These are phyloP conservation scores for Drosophila pseudoobscura DNA, from an alignment of 1,140 invertebrate species.

Conservation along the genomic window DNA sequence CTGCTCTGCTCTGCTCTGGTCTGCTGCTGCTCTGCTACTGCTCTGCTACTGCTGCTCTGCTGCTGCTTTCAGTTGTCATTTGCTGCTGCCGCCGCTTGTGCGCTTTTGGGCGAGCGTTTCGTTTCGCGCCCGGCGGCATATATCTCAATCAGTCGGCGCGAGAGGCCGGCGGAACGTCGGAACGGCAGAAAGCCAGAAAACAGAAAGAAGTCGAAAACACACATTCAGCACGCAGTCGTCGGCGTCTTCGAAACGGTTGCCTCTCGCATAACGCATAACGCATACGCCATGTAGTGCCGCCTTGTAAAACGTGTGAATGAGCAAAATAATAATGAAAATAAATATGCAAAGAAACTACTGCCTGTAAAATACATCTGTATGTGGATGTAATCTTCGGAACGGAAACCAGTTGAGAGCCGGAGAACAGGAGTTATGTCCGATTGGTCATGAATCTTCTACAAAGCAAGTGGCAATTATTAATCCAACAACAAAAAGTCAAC, in stretches of 20 bases:
- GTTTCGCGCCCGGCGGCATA: conserved; percentile 24
- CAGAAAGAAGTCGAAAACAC: conserved; percentile 19
- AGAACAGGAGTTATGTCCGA: too few species aligned
- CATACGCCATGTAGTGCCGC: conserved; percentile 65
- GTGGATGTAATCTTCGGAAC: neutral
- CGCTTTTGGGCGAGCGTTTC: conserved; percentile 39
- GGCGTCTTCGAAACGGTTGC: conserved; percentile 34
- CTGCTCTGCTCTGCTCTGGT: conserved; percentile 19
- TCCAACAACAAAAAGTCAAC: conserved; percentile 5
- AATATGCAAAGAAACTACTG: conserved; percentile 50
- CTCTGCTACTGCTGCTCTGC: too few species aligned
- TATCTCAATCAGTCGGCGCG: conserved; percentile 71
- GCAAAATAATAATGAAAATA: conserved; percentile 27
- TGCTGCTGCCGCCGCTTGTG: conserved; percentile 32
- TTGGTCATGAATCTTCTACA: conserved; percentile 71
- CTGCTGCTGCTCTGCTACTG: too few species aligned
- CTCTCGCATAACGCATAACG: conserved; percentile 59
- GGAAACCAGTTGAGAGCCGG: conserved; percentile 26
- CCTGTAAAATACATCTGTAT: conserved; percentile 11
- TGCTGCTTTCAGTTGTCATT: conserved; percentile 27
- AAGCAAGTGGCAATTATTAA: conserved; percentile 63
- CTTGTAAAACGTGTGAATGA: conserved; percentile 35
- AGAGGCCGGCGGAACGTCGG: conserved; percentile 34
- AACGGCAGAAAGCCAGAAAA: conserved; percentile 1
- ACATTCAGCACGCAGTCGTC: conserved; percentile 38